A percentile compares a stretch with the other conserved stretches of the same genome.
These are phyloP conservation scores for Raja brachyura DNA, from an alignment of 2,113 vertebrate species.

Conservation along the genomic window DNA sequence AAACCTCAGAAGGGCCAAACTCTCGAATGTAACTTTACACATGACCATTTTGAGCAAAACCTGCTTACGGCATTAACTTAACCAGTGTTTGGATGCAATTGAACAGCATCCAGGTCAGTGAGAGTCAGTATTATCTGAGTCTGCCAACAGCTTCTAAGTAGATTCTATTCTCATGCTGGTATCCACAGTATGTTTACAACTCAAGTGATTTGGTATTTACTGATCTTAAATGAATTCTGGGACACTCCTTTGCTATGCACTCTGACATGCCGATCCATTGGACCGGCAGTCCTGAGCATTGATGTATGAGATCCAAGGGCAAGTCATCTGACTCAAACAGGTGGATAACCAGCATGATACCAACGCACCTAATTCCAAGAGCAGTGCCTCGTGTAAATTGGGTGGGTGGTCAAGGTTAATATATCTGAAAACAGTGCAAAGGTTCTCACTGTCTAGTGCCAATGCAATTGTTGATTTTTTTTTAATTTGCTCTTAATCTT, in stretches of 20 bases:
- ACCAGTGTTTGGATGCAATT: neutral
- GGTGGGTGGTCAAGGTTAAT: constrained; percentile 50
- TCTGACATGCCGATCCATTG: neutral
- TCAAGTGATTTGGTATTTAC: constrained; percentile 6
- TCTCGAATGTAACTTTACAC: neutral
- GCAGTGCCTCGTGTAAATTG: constrained; percentile 47
- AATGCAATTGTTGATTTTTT: neutral
- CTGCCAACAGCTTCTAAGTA: neutral
- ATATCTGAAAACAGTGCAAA: constrained; percentile 49
- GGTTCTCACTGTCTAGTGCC: neutral
- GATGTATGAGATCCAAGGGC: constrained; percentile 44
- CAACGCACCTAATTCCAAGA: constrained; percentile 40
- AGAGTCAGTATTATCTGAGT: neutral
- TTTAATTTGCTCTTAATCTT: neutral
- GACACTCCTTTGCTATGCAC: neutral
- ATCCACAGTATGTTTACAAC: neutral
- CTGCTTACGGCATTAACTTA: neutral
- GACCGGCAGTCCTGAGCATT: neutral
- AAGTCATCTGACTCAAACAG: constrained; percentile 49
- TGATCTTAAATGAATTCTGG: constrained; percentile 18
- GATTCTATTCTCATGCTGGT: neutral
- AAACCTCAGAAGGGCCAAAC: neutral
- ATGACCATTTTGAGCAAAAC: neutral
- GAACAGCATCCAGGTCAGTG: neutral
- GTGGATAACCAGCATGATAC: constrained; percentile 51